Evolutionary conservation across 1,140 invertebrate species (phyloP), one percentile per base, ranked within the genome.

Genomic region (Trichoplusia ni): DNA sequence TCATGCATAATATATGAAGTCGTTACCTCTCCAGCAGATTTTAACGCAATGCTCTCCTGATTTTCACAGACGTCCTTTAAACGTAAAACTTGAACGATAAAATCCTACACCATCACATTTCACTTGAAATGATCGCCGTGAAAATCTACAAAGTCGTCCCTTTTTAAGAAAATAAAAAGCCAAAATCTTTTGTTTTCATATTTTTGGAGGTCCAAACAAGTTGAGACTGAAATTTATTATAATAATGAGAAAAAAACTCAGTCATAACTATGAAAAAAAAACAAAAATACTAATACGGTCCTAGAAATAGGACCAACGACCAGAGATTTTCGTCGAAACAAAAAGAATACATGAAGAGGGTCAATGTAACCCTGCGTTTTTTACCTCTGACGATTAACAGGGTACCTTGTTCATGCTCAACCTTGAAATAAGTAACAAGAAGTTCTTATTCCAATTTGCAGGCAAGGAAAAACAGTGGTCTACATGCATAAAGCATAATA

Each of bases 361-460:
- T 11, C 29, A 58, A 58, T 9, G 19, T 42, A 58, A 27, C 23
- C 21, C 53, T 11, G 21, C 21, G 11, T 25, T 54, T 54, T 54
- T 54, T 27, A 23, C 11, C 54, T 37, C 38, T 6, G 11, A 14
- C 29, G 27, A 58, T 42, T 44, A 58, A 18, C 54, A 58, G 38
- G 54, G 54, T 27, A n/a, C n/a, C n/a, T n/a, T n/a, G n/a, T n/a
- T n/a, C n/a, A n/a, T n/a, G n/a, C n/a, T n/a, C n/a, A n/a, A n/a
- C n/a, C n/a, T n/a, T n/a, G n/a, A n/a, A n/a, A n/a, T n/a, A 56
- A 56, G 25, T 58, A 58, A 44, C 33, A 19, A 38, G 38, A n/a
- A 13, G 38, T 40, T 58, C 42, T 44, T 44, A 58, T 58, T 44
- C 25, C 29, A 58, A 58, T 58, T 31, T n/a, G n/a, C n/a, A n/a